Evolutionary conservation across 2,797 vertebrate genomes (phyloP), one percentile per base, ranked within the genome.

Genomic region (Lophotriccus pileatus): DNA sequence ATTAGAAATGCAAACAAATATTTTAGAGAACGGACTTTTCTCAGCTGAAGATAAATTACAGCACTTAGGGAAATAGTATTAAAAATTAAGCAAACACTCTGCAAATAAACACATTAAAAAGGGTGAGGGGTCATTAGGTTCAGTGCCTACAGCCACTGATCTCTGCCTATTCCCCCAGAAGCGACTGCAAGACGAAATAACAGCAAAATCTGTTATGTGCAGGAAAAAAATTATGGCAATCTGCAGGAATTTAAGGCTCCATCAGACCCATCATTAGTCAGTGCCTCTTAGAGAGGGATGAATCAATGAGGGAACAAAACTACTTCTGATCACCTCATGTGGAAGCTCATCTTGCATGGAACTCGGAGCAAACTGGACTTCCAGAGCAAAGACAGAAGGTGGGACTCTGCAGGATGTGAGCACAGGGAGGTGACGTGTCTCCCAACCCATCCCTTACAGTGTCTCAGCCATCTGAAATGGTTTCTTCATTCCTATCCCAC

Each of bases 41-140:
- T 73, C 27, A 9, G 47, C 22, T 3, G 3, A 86, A 91, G 62
- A 92, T 77, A 85, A 87, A 89, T 83, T 30, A 82, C 37, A 56
- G 50, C 41, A 82, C 52, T 87, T 34, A 24, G 53, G 72, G 68
- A 67, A 87, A 53, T 1, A 53, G 30, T 37, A 83, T 53, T 56
- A n/a, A 88, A 89, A 76, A 44, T n/a, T 13, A 82, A 72, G 44
- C 78, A 84, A 72, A 49, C 78, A 66, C 28, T 85, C 63, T 83
- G 78, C 81, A 94, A 95, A 87, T 55, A 79, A 92, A 82, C 77
- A 60, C 56, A 67, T 27, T 28, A 9, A 39, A 87, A 84, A 84
- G 74, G 85, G 56, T 76, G 63, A 94, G 47, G 67, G 74, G 87
- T 84, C 82, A 79, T 66, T 62, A 41, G 73, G 83, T 84, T 91